These are phyloP conservation scores for Acleris holmiana DNA, from an alignment of 2,888 invertebrate species.

Conservation along the genomic window DNA sequence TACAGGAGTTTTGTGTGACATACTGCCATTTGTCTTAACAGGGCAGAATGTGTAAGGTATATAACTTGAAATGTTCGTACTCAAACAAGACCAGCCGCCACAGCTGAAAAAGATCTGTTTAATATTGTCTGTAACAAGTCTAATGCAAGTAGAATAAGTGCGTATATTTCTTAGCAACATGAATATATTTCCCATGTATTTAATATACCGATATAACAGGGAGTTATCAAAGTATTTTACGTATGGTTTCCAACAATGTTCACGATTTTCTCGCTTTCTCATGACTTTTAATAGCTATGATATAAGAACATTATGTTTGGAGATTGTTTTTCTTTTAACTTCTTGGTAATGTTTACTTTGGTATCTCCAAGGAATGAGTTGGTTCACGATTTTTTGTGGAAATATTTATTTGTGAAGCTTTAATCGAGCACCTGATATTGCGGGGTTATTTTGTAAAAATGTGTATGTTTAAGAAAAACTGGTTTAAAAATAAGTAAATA, in stretches of 20 bases:
- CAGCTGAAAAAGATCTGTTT: background rate
- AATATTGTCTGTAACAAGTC: background rate
- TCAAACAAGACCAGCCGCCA: too few relatives aligned
- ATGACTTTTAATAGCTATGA: conserved; percentile 8
- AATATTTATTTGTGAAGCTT: too few relatives aligned
- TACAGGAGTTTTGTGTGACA: too few relatives aligned
- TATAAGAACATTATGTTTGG: background rate
- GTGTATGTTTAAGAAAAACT: too few relatives aligned
- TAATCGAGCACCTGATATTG: too few relatives aligned
- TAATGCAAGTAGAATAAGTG: background rate
- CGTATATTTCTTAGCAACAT: background rate
- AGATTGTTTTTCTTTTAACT: conserved; percentile 1
- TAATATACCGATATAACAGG: background rate
- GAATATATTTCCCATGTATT: conserved; percentile 1
- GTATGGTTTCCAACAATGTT: background rate
- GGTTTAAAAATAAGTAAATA: too few relatives aligned
- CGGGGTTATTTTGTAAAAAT: too few relatives aligned
- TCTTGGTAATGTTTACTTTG: background rate
- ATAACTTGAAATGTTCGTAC: too few relatives aligned
- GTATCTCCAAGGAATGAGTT: too few relatives aligned
- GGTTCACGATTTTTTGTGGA: too few relatives aligned
- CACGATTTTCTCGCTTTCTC: background rate
- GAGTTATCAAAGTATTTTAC: conserved; percentile 5
- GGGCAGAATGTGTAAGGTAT: too few relatives aligned
- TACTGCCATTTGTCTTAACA: too few relatives aligned